Evolutionary conservation across 2,888 invertebrate genomes (phyloP).

Genomic region (Chalcis sispes): DNA sequence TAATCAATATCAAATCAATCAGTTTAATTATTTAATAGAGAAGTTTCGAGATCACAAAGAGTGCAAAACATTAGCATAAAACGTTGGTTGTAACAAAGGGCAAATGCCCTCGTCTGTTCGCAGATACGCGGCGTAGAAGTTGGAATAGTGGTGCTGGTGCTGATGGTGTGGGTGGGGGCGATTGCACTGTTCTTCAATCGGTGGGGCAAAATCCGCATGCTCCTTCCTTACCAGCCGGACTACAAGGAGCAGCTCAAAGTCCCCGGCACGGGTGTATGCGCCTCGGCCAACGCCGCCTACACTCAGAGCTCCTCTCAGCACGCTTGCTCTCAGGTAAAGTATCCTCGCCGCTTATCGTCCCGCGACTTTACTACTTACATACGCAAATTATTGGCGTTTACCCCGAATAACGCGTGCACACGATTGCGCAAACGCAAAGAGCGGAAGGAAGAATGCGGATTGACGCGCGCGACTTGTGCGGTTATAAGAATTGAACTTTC

Average conservation of each 20-base stretch:
- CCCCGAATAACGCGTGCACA: too few relatives aligned
- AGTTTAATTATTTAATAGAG: too few relatives aligned
- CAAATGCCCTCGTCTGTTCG: constrained; percentile 59
- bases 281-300: constrained; percentile 79
- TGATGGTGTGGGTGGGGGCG: constrained; percentile 92
- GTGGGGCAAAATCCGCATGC: constrained; percentile 96
- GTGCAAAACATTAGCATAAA: too few relatives aligned
- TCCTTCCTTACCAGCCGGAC: constrained; percentile 93
- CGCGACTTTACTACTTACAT: too few relatives aligned
- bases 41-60: too few relatives aligned
- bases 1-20: too few relatives aligned
- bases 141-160: constrained; percentile 90
- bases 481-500: too few relatives aligned
- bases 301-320: constrained; percentile 79
- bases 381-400: too few relatives aligned
- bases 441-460: too few relatives aligned
- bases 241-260: constrained; percentile 93
- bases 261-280: constrained; percentile 84
- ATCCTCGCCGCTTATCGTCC: neutral
- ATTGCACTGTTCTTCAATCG: constrained; percentile 94
- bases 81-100: too few relatives aligned
- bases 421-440: too few relatives aligned
- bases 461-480: too few relatives aligned
- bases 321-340: constrained; percentile 80
- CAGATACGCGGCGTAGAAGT: constrained; percentile 94